phyloP scores from a whole-genome alignment of 2,113 vertebrate genomes.

The Phaethornis superciliosus region DNA sequence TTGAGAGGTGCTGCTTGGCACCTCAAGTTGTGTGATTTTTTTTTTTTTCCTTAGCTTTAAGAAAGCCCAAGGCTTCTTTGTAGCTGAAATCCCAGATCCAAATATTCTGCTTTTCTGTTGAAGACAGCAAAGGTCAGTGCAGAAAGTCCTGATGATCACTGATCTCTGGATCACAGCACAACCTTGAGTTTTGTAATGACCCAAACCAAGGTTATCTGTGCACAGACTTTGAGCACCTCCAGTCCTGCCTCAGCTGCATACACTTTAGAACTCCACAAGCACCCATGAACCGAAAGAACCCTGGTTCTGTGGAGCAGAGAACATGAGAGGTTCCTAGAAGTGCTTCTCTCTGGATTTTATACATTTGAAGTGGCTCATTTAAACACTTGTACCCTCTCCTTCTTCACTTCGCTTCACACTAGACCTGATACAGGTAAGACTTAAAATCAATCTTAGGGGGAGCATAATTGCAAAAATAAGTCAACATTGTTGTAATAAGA shows the following conservation, averaged over 20 bases:
- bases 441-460: not conserved
- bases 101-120: not conserved
- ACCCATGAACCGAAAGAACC: not conserved
- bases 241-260: not conserved
- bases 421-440: not conserved
- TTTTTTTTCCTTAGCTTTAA: not conserved
- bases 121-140: not conserved
- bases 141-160: not conserved
- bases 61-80: not conserved
- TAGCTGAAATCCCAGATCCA: not conserved
- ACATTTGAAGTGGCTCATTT: not conserved
- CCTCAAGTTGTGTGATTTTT: fast-evolving
- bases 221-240: not conserved
- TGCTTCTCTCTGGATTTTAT: not conserved
- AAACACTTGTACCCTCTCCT: not conserved
- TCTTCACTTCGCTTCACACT: not conserved
- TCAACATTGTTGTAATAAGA: not conserved
- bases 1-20: fast-evolving
- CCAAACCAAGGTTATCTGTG: not conserved
- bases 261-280: not conserved
- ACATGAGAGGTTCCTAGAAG: not conserved
- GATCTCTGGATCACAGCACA: not conserved
- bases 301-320: not conserved
- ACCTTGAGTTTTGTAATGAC: not conserved
- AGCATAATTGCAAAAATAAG: not conserved